These are phyloP conservation scores for Catalaphyllia jardinei DNA, from an alignment of 64 coral and sea anemone species.

Conservation along the genomic window DNA sequence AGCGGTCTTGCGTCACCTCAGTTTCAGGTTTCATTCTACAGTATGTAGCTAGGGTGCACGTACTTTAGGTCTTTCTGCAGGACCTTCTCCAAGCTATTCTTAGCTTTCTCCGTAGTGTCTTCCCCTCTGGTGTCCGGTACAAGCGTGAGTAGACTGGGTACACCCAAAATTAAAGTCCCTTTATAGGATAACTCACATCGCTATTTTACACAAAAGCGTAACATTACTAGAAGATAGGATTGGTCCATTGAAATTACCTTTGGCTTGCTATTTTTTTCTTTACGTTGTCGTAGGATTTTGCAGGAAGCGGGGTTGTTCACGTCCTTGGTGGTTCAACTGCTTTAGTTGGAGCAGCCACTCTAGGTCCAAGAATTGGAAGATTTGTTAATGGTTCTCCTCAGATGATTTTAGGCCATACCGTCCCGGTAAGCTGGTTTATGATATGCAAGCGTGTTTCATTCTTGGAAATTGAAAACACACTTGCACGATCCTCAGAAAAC, in stretches of 20 bases:
- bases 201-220: too few relatives aligned
- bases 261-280: neutral
- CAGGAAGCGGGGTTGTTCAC: constrained; percentile 92
- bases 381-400: constrained; percentile 60
- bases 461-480: neutral
- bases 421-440: constrained; percentile 47
- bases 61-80: too few relatives aligned
- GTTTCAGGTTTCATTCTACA: too few relatives aligned
- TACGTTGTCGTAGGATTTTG: constrained; percentile 68
- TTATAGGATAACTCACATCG: too few relatives aligned
- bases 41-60: too few relatives aligned
- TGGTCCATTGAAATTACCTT: neutral
- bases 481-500: neutral
- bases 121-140: too few relatives aligned
- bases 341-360: constrained; percentile 67
- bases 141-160: too few relatives aligned
- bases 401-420: constrained; percentile 78
- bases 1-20: too few relatives aligned
- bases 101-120: too few relatives aligned
- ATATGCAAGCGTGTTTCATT: neutral
- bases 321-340: constrained; percentile 81
- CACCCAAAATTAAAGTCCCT: too few relatives aligned
- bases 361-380: constrained; percentile 81
- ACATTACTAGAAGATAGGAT: too few relatives aligned
- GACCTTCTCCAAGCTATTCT: too few relatives aligned